Conservation (phyloP, 1,140 invertebrate species). For the Cydia fagiglandana region DNA sequence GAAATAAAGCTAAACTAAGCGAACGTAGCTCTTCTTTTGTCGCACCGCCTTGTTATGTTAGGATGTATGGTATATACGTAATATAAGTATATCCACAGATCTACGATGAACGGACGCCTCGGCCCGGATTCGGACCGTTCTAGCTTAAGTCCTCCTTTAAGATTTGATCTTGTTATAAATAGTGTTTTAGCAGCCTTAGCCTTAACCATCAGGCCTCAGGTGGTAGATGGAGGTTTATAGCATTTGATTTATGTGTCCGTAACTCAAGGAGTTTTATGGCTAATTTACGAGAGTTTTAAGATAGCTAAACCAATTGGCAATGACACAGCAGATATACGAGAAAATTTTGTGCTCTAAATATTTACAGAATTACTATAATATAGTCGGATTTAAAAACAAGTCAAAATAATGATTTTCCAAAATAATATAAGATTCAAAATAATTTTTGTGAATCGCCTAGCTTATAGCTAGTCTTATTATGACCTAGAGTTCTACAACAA, state of each 20-base stretch:
- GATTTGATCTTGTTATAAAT: not conserved
- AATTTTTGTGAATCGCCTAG: too few species aligned
- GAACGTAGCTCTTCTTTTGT: not conserved
- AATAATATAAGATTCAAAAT: too few species aligned
- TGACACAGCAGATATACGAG: not conserved
- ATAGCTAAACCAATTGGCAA: not conserved
- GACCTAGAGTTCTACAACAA: not conserved
- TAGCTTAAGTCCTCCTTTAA: too few species aligned
- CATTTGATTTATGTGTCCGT: not conserved
- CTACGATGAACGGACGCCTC: too few species aligned
- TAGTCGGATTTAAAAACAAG: too few species aligned
- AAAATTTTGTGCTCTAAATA: too few species aligned
- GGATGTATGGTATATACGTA: too few species aligned
- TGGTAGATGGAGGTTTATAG: not conserved
- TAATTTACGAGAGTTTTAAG: not conserved
- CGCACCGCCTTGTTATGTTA: not conserved
- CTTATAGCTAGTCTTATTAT: not conserved
- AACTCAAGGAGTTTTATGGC: not conserved
- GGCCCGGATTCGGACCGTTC: too few species aligned
- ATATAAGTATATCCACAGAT: too few species aligned
- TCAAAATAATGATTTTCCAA: too few species aligned
- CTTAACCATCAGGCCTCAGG: not conserved
- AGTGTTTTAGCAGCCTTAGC: not conserved
- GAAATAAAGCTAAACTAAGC: conserved; percentile 1
- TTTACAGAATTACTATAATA: too few species aligned